Conservation (phyloP, 2,113 vertebrate species). For the Engraulis encrasicolus region DNA sequence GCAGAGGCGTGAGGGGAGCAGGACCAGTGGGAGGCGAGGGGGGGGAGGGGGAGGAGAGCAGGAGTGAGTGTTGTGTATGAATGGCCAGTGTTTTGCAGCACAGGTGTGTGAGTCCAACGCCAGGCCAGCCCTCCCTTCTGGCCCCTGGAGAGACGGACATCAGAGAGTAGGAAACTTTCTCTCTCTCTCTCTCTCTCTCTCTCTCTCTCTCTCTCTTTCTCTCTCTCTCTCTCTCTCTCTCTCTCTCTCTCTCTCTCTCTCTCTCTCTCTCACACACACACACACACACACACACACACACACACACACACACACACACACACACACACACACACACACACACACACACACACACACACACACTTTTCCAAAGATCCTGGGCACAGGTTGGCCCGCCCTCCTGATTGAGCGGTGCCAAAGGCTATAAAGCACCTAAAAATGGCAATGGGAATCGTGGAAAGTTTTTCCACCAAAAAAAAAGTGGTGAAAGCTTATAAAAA, state of each 20-base stretch:
- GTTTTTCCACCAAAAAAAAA: constrained; percentile 72
- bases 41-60: too few relatives aligned
- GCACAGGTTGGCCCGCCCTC: constrained; percentile 75
- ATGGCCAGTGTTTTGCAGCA: constrained; percentile 24
- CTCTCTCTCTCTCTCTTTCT: too few relatives aligned
- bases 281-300: too few relatives aligned
- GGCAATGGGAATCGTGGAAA: constrained; percentile 79
- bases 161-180: constrained; percentile 56
- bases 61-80: neutral
- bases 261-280: too few relatives aligned
- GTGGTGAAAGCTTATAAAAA: constrained; percentile 67
- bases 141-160: constrained; percentile 44
- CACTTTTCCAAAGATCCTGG: constrained; percentile 65
- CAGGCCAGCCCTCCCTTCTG: constrained; percentile 30
- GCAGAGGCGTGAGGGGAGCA: too few relatives aligned
- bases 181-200: constrained; percentile 47
- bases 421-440: constrained; percentile 80
- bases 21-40: too few relatives aligned
- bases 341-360: too few relatives aligned
- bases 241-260: too few relatives aligned
- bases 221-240: too few relatives aligned
- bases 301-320: too few relatives aligned
- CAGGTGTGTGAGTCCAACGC: constrained; percentile 59
- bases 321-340: too few relatives aligned
- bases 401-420: constrained; percentile 68